Evolutionary conservation across 1,140 invertebrate species (phyloP).

Genomic region (Drosophila parabipectinata): DNA sequence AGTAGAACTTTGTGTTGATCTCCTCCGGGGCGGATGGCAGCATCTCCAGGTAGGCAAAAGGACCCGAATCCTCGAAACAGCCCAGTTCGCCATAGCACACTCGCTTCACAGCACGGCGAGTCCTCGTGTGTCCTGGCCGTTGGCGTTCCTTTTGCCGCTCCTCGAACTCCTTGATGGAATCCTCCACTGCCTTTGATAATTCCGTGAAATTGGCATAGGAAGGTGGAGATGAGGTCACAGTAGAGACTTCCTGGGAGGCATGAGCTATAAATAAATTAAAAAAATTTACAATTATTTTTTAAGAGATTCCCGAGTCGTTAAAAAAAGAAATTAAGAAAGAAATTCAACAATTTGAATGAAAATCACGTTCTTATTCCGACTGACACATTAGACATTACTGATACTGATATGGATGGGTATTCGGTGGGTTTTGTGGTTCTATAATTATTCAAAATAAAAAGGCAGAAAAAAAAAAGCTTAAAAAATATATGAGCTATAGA

Average conservation of each 20-base stretch:
- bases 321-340: background rate
- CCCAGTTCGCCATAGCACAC: constrained; percentile 97
- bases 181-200: constrained; percentile 63
- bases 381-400: background rate
- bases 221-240: background rate
- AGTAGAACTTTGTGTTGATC: constrained; percentile 91
- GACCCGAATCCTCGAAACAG: constrained; percentile 95
- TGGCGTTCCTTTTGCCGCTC: constrained; percentile 42
- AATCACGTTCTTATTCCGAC: constrained; percentile 15
- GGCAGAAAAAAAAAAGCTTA: too few species aligned
- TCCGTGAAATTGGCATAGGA: constrained; percentile 55
- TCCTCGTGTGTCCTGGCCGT: constrained; percentile 82
- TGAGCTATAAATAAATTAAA: constrained; percentile 7
- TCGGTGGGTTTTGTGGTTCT: background rate
- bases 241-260: constrained; percentile 45
- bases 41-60: constrained; percentile 96
- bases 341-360: constrained; percentile 23
- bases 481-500: too few species aligned
- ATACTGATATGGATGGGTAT: background rate
- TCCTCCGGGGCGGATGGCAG: constrained; percentile 94
- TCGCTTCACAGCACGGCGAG: constrained; percentile 87
- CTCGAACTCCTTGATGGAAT: constrained; percentile 59
- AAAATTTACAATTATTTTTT: background rate
- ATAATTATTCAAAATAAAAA: too few species aligned
- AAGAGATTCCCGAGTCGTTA: background rate